Percentiles rank a stretch among this genome's conserved stretches.
These are phyloP conservation scores for Pandemis heparana DNA, from an alignment of 2,888 invertebrate species.

Conservation along the genomic window DNA sequence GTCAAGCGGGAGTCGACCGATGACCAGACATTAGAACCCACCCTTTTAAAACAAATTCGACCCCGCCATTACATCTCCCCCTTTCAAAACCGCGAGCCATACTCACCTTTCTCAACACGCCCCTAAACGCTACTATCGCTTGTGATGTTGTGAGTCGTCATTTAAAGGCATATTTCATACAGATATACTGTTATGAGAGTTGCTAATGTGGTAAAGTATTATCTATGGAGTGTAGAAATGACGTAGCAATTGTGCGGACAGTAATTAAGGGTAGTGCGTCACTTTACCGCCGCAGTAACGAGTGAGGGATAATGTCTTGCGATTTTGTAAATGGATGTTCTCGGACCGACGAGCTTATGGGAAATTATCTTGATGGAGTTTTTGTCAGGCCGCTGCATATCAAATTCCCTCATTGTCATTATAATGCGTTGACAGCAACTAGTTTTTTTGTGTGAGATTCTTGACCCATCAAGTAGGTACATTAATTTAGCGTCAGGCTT, in stretches of 20 bases:
- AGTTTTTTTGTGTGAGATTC: conserved; percentile 28
- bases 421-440: conserved; percentile 28
- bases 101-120: conserved; percentile 58
- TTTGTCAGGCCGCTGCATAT: conserved; percentile 38
- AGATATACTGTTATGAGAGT: conserved; percentile 80
- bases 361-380: conserved; percentile 48
- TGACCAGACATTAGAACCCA: conserved; percentile 81
- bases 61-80: conserved; percentile 57
- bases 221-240: conserved; percentile 66
- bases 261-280: conserved; percentile 72
- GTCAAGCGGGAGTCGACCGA: conserved; percentile 78
- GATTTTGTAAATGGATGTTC: conserved; percentile 70
- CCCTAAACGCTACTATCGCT: conserved; percentile 57
- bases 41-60: conserved; percentile 77
- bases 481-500: conserved; percentile 34
- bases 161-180: conserved; percentile 76
- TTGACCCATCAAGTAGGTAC: conserved; percentile 27
- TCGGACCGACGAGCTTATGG: conserved; percentile 49
- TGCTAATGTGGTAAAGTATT: conserved; percentile 75
- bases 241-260: conserved; percentile 78
- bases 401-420: conserved; percentile 32
- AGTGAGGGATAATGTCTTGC: conserved; percentile 71
- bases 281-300: conserved; percentile 65
- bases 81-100: conserved; percentile 52
- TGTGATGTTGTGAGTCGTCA: conserved; percentile 50